phyloP scores from a whole-genome alignment of 2,888 invertebrate species.

The Thalpophila matura region DNA sequence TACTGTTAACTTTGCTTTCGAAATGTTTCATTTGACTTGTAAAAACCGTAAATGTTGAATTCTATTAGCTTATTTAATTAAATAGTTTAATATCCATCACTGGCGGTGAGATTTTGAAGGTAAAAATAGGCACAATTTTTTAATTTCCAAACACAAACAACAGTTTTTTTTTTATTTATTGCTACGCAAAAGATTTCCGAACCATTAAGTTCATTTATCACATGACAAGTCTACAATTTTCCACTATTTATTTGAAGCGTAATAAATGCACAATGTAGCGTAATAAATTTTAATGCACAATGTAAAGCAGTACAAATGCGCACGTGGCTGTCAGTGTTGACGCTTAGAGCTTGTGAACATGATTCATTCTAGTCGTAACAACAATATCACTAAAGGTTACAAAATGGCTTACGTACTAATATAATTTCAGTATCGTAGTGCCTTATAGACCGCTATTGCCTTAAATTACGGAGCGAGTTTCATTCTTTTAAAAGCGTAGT shows the following conservation, averaged over 20 bases:
- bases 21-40: constrained; percentile 48
- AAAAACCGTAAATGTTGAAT: constrained; percentile 9
- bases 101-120: background rate
- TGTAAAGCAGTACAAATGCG: too few species aligned
- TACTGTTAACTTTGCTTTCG: constrained; percentile 47
- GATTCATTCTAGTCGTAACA: constrained; percentile 27
- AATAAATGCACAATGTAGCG: constrained; percentile 23
- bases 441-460: background rate
- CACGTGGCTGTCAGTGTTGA: constrained; percentile 28
- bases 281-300: too few species aligned
- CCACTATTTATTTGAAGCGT: constrained; percentile 4
- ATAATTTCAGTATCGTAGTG: background rate
- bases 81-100: background rate
- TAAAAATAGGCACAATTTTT: too few species aligned
- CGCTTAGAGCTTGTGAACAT: constrained; percentile 21
- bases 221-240: constrained; percentile 9
- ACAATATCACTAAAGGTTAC: constrained; percentile 24
- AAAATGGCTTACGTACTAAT: constrained; percentile 14
- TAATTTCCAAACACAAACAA: too few species aligned
- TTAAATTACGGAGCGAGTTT: background rate
- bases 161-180: constrained; percentile 1
- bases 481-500: background rate
- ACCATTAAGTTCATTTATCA: too few species aligned
- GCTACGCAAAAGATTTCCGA: too few species aligned
- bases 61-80: background rate